Evolutionary conservation across 2,888 invertebrate genomes (phyloP).

Genomic region (Chesias legatella): DNA sequence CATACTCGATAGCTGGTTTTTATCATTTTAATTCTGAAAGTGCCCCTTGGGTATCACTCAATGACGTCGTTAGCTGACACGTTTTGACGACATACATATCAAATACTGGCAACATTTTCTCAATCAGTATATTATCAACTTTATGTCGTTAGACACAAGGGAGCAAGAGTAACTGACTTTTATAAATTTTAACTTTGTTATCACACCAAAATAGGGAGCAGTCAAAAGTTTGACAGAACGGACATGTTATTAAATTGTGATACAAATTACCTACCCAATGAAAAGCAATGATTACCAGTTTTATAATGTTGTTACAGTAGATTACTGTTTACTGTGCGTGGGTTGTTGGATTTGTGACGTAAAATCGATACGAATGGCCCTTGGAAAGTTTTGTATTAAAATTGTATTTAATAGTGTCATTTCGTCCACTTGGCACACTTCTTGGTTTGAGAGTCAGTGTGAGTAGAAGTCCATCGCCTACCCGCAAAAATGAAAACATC

Average conservation of each 20-base stretch:
- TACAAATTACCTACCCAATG: conserved; percentile 59
- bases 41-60: conserved; percentile 63
- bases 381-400: no score
- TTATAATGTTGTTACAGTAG: conserved; percentile 22
- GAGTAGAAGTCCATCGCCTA: no score
- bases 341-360: conserved; percentile 18
- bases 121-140: conserved; percentile 12
- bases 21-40: conserved; percentile 78
- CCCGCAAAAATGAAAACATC: no score
- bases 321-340: conserved; percentile 22
- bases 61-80: conserved; percentile 64
- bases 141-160: conserved; percentile 9
- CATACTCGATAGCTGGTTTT: conserved; percentile 72
- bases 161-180: background rate
- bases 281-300: conserved; percentile 63
- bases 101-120: background rate
- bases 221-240: conserved; percentile 57
- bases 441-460: no score
- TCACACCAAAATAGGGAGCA: conserved; percentile 41
- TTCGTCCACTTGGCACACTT: no score
- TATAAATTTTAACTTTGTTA: conserved; percentile 24
- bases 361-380: conserved; percentile 11
- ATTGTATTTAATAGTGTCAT: no score
- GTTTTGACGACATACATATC: conserved; percentile 34
- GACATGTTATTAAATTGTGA: conserved; percentile 71